A percentile compares a stretch with the other conserved stretches of the same genome.
Conservation (phyloP, 64 coral and sea anemone species). For the Anthopleura sola region DNA sequence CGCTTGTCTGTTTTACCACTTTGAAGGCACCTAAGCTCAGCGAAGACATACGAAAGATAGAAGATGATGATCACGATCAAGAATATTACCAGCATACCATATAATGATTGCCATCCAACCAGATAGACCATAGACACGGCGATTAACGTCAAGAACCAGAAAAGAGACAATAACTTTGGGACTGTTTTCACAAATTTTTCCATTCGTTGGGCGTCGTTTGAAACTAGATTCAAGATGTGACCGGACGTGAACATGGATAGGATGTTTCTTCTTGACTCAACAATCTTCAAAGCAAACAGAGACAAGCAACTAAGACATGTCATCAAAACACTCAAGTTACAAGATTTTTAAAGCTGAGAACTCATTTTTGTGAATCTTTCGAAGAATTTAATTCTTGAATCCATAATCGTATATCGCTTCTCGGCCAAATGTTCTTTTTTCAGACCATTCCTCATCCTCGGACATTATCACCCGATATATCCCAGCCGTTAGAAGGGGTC, state of each 20-base stretch:
- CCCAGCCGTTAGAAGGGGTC: no score
- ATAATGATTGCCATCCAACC: conserved; percentile 40
- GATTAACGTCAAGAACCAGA: neutral
- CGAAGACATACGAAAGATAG: conserved; percentile 4
- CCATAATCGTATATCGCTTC: no score
- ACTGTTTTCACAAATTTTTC: neutral
- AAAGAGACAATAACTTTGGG: neutral
- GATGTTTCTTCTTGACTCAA: neutral
- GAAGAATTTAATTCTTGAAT: no score
- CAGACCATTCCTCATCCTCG: no score
- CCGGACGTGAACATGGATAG: neutral
- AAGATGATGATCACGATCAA: conserved; percentile 6
- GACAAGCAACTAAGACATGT: no score
- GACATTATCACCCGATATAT: no score
- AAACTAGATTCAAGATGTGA: neutral
- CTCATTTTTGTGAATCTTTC: no score
- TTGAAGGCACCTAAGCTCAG: neutral
- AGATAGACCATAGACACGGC: neutral
- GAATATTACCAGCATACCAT: conserved; percentile 11
- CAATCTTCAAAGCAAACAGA: conserved; percentile 3
- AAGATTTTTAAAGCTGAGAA: no score
- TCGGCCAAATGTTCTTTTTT: no score
- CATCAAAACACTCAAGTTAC: no score
- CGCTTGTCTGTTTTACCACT: conserved; percentile 29
- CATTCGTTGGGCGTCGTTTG: conserved; percentile 4